Evolutionary conservation across 2,797 vertebrate species (phyloP).

Genomic region (Coendou prehensilis): DNA sequence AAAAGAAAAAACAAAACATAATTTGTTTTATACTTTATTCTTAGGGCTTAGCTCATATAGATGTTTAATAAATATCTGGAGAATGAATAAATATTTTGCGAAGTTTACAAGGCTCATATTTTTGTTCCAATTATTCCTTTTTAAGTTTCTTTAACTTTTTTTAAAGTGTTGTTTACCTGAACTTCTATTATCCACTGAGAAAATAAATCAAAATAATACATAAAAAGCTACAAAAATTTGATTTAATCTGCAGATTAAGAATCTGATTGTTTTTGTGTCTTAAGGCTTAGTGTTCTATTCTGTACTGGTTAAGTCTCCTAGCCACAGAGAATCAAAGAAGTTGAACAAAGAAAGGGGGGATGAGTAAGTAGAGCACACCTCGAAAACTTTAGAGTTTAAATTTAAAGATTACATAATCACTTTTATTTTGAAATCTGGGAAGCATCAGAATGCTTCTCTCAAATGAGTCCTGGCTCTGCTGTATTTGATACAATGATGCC

Average conservation of each 20-base stretch:
- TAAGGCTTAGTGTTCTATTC: not conserved
- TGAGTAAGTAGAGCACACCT: not conserved
- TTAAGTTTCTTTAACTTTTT: conserved; percentile 8
- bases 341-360: conserved; percentile 10
- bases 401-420: conserved; percentile 63
- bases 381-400: conserved; percentile 63
- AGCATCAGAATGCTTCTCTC: conserved; percentile 57
- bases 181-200: conserved; percentile 4
- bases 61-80: conserved; percentile 28
- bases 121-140: conserved; percentile 43
- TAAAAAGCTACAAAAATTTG: not conserved
- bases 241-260: not conserved
- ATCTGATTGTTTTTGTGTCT: not conserved
- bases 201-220: conserved; percentile 18
- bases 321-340: not conserved
- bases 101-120: conserved; percentile 32
- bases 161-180: not conserved
- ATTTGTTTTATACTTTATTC: conserved; percentile 21
- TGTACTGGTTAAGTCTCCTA: conserved; percentile 42
- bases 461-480: conserved; percentile 8
- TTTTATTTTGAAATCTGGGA: conserved; percentile 76
- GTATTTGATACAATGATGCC: not conserved
- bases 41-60: not conserved
- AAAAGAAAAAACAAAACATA: conserved; percentile 10
- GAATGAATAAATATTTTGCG: conserved; percentile 24